These are phyloP conservation scores for Leucoraja ocellata DNA, from an alignment of 2,797 vertebrate species.

Conservation along the genomic window DNA sequence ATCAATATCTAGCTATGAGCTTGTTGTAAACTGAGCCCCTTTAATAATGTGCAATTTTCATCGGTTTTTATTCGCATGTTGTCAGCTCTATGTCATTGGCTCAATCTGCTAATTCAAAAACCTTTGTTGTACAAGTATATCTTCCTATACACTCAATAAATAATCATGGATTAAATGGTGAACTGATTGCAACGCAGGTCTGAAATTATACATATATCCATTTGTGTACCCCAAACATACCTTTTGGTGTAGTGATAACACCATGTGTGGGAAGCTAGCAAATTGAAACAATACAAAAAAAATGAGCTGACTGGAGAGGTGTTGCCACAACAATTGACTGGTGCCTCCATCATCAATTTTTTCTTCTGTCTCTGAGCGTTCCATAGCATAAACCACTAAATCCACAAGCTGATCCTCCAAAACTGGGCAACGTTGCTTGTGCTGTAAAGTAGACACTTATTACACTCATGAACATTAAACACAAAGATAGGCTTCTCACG, in stretches of 20 bases:
- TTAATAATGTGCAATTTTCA: background rate
- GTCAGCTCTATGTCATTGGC: background rate
- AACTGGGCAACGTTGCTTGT: conserved; percentile 95
- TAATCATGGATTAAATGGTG: background rate
- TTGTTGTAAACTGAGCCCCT: background rate
- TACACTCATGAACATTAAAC: conserved; percentile 56
- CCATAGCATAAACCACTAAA: conserved; percentile 98
- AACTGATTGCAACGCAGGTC: background rate
- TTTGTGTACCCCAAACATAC: conserved; percentile 53
- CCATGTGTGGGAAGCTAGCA: conserved; percentile 98
- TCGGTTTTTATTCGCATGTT: background rate
- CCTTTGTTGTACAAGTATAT: background rate
- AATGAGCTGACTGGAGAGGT: conserved; percentile 98
- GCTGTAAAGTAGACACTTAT: conserved; percentile 72
- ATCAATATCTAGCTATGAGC: no score
- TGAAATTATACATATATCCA: background rate
- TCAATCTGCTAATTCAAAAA: background rate
- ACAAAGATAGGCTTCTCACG: conserved; percentile 13
- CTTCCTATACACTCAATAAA: background rate
- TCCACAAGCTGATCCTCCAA: conserved; percentile 98
- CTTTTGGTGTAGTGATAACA: conserved; percentile 96
- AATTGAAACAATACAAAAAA: conserved; percentile 99
- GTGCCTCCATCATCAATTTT: conserved; percentile 95
- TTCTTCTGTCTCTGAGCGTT: conserved; percentile 94
- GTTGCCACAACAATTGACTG: conserved; percentile 96